Conservation (phyloP, 2,797 vertebrate genomes). For the Acropternis orthonyx region DNA sequence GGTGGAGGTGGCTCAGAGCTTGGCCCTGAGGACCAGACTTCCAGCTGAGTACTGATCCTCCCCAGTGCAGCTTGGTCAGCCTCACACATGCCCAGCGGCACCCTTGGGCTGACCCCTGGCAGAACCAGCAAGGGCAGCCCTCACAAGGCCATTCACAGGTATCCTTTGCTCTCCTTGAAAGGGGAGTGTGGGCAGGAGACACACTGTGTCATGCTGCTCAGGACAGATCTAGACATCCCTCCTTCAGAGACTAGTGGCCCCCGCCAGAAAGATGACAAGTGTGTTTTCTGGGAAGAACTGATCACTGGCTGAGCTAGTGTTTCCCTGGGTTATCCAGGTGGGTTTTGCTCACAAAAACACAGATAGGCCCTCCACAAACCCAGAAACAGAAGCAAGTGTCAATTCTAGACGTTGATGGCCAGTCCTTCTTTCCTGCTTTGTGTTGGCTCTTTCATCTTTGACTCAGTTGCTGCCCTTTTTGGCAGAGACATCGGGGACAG, state of each 20-base stretch:
- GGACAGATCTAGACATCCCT: neutral
- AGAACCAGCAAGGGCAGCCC: neutral
- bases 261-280: accelerated
- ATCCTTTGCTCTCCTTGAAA: neutral
- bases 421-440: neutral
- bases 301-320: neutral
- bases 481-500: neutral
- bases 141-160: accelerated
- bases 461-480: neutral
- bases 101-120: neutral
- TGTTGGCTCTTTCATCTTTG: neutral
- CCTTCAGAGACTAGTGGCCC: neutral
- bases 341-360: neutral
- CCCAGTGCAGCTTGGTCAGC: neutral
- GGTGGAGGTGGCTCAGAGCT: neutral
- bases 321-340: neutral
- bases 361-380: neutral
- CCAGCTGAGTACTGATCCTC: neutral
- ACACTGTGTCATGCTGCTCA: accelerated
- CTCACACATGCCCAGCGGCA: no score
- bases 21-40: neutral
- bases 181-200: accelerated
- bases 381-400: neutral
- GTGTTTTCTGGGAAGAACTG: neutral
- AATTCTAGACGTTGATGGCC: accelerated